Evolutionary conservation across 2,888 invertebrate species (phyloP).

Genomic region (Drosophila anomelani): DNA sequence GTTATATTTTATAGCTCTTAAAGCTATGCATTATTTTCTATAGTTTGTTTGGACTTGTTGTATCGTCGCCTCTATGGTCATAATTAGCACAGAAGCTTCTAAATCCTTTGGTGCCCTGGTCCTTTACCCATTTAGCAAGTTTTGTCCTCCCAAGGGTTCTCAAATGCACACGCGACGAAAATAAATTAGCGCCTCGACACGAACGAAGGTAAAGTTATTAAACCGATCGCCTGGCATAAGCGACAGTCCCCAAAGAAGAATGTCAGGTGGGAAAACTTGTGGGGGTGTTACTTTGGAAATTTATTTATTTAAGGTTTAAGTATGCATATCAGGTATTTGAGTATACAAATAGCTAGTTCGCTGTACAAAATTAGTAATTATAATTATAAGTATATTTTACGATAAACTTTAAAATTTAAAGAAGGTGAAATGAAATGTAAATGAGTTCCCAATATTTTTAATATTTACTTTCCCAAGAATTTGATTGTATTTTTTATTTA

Average conservation of each 20-base stretch:
- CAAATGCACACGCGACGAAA: slow-evolving; percentile 48
- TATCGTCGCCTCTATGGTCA: background rate
- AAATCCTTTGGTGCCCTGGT: slow-evolving; percentile 17
- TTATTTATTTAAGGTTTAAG: background rate
- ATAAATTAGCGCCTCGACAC: slow-evolving; percentile 56
- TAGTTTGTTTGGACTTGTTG: background rate
- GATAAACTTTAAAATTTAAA: background rate
- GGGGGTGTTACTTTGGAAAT: slow-evolving; percentile 6
- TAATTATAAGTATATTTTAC: background rate
- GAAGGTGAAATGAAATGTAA: too few relatives aligned
- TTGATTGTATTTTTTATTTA: too few relatives aligned
- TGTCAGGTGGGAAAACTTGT: slow-evolving; percentile 6
- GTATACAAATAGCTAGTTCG: background rate
- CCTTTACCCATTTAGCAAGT: slow-evolving; percentile 8
- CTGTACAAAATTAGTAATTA: background rate
- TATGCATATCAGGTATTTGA: background rate
- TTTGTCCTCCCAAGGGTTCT: slow-evolving; percentile 14
- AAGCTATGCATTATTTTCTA: background rate
- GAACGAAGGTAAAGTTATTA: slow-evolving; percentile 39
- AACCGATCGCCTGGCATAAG: slow-evolving; percentile 53
- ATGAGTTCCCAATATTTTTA: background rate
- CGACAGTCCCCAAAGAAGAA: slow-evolving; percentile 25
- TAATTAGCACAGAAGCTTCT: slow-evolving; percentile 28
- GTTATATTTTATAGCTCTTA: background rate
- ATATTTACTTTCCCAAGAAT: background rate